phyloP scores from a whole-genome alignment of 2,113 vertebrate species.

The Oriolus oriolus region DNA sequence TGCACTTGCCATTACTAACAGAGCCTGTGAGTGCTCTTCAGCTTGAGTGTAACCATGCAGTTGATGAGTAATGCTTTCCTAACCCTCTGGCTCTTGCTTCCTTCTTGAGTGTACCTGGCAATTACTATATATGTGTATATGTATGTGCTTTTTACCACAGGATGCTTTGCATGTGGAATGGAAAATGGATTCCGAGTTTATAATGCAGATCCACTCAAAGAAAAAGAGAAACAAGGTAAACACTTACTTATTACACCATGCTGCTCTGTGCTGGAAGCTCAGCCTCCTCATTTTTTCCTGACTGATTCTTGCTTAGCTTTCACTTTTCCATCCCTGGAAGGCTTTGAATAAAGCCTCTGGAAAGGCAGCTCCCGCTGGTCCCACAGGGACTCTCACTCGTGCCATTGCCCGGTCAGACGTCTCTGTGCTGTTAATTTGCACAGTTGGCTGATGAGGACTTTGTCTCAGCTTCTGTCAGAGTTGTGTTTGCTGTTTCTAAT shows the following conservation, averaged over 20 bases:
- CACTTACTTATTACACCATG: not conserved
- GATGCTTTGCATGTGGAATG: slow-evolving; percentile 99
- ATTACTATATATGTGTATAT: not conserved
- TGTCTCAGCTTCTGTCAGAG: not conserved
- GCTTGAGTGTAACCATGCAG: not conserved
- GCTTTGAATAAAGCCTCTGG: not conserved
- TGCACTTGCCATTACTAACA: not conserved
- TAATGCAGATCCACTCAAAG: slow-evolving; percentile 97
- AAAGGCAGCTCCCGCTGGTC: not conserved
- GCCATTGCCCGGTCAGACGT: not conserved
- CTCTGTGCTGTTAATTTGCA: not conserved
- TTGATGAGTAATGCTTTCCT: not conserved
- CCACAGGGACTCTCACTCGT: not conserved
- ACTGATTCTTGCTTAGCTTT: not conserved
- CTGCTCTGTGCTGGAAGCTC: not conserved
- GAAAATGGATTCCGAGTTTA: slow-evolving; percentile 98
- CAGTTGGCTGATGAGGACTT: not conserved
- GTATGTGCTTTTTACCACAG: slow-evolving; percentile 65
- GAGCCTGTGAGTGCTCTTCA: not conserved
- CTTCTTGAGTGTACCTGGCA: not conserved
- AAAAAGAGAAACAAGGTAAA: slow-evolving; percentile 98
- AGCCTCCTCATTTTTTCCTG: not conserved
- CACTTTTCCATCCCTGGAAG: not conserved
- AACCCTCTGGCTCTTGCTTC: not conserved
- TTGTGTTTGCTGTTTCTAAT: not conserved